Base-by-base conservation (phyloP, 1,140 invertebrate species). In the Zaprionus ornatus region DNA sequence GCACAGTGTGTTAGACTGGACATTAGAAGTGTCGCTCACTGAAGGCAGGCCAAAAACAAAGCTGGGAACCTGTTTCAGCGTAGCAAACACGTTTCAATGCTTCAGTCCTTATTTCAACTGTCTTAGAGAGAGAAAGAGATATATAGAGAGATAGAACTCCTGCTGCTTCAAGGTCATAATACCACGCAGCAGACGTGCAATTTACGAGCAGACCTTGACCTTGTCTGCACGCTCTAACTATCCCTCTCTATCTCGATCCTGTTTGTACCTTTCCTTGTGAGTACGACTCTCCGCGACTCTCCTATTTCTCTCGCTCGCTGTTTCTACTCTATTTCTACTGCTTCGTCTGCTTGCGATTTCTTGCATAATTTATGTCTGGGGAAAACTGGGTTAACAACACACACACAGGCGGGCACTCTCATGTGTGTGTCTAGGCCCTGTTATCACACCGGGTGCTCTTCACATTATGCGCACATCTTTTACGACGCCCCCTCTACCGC, bases 351-450 rank as follows among this genome's bases (percentile, higher is more conserved):
- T 48, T 66, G 84, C 74, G 67, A 82, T 77, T 85, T 73, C 84
- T 88, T 88, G 85, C 85, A 88, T 88, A 88, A 88, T 88, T 88
- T 88, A 88, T 88, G 85, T 90, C 56, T 80, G 78, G 45, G 45
- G 50, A 83, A 90, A 88, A 79, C 85, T 88, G 80, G 84, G 85
- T 86, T 88, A 88, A 68, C 77, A 54, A 72, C 66, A 86, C 64
- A 68, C 75, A 75, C 45, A 67, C 35, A 61, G 9, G 2, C n/a
- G 9, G 10, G 13, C 25, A 60, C 19, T 4, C 27, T 32, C 37
- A 65, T 52, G 40, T 23, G 21, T 27, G 23, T 40, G 64, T 68
- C 69, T 71, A 85, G 78, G 79, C 84, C 60, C 35, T 75, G 85
- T 84, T 88, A 88, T 88, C 84, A 88, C 83, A 88, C 83, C 82